These are phyloP conservation scores for Tangara arthus DNA, from an alignment of 2,797 vertebrate genomes.

Conservation along the genomic window DNA sequence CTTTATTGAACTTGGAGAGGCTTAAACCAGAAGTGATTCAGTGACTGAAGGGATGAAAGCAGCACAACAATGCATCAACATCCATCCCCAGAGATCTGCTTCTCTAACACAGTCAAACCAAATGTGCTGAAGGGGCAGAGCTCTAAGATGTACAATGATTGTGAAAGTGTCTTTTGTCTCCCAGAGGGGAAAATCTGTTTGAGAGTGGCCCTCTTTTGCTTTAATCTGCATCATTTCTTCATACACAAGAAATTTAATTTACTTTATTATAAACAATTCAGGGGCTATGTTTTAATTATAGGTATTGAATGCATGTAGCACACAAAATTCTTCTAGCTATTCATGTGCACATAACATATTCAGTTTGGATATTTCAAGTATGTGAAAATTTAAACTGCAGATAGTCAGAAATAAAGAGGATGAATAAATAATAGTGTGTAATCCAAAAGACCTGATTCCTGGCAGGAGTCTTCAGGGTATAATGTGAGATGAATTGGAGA, in stretches of 20 bases:
- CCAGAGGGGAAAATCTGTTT: background rate
- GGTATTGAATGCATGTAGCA: background rate
- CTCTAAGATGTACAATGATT: background rate
- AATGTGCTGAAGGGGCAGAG: slow-evolving; percentile 25
- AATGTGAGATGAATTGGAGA: background rate
- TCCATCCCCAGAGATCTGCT: slow-evolving; percentile 38
- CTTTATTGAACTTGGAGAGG: slow-evolving; percentile 39
- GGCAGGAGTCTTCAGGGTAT: background rate
- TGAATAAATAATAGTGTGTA: background rate
- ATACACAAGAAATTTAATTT: background rate
- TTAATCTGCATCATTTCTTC: background rate
- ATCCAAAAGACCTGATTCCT: background rate
- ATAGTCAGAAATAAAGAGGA: background rate
- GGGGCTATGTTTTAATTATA: background rate
- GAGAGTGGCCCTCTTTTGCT: background rate
- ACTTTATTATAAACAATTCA: background rate
- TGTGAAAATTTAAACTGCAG: background rate
- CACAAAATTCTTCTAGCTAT: background rate
- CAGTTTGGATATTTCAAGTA: background rate
- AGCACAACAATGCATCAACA: slow-evolving; percentile 13
- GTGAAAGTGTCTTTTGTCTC: background rate
- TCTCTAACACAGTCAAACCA: slow-evolving; percentile 12
- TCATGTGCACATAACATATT: background rate
- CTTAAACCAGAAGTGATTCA: slow-evolving; percentile 36
- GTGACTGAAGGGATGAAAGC: slow-evolving; percentile 46